Conservation (phyloP, 53 echinoderm and acorn worm species). For the Holothuria scabra region DNA sequence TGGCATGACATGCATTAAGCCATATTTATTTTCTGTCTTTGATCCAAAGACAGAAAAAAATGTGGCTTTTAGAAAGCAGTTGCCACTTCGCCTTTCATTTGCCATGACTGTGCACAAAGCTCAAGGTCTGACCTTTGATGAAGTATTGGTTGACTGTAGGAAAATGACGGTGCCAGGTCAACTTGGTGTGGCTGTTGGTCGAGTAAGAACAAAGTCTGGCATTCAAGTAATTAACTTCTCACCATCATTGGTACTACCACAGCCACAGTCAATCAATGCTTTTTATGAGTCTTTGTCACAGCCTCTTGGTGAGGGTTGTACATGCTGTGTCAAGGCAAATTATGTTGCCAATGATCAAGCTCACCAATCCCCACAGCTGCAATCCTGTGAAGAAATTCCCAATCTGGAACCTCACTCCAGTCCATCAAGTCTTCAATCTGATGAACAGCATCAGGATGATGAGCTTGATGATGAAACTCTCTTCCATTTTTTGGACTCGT, state of each 20-base stretch:
- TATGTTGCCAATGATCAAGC: no score
- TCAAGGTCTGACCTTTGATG: neutral
- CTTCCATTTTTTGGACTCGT: neutral
- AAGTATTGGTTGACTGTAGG: neutral
- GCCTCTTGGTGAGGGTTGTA: neutral
- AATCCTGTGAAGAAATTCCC: no score
- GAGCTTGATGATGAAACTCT: no score
- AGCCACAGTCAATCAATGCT: neutral
- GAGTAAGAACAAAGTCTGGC: neutral
- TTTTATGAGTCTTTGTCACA: neutral
- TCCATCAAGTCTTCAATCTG: no score
- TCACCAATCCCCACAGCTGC: no score
- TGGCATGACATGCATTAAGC: neutral
- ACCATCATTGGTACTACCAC: neutral
- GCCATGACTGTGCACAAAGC: neutral
- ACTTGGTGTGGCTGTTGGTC: conserved; percentile 5
- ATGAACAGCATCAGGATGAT: no score
- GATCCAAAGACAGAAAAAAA: neutral
- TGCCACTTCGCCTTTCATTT: neutral
- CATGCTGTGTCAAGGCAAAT: neutral
- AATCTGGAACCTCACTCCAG: no score
- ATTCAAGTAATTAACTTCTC: neutral
- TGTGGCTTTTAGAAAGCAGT: neutral
- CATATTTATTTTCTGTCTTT: neutral
- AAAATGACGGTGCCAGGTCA: conserved; percentile 13